Base-by-base conservation (phyloP, 2,113 vertebrate species). In the Alethe castanea region DNA sequence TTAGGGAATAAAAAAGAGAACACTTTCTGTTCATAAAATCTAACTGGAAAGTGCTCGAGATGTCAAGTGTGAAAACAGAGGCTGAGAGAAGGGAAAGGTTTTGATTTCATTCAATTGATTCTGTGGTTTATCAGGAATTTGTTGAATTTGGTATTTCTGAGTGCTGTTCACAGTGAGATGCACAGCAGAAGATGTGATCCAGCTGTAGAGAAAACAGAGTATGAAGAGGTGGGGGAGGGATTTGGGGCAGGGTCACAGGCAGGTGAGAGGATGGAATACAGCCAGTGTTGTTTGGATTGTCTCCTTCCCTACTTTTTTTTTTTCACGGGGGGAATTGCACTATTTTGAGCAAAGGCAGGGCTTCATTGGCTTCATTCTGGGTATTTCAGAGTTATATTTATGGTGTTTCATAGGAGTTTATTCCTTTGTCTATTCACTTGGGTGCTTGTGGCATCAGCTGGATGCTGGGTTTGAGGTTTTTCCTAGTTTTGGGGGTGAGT, bases 401-500 rank as follows among this genome's bases (percentile, higher is more conserved):
- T 9, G 59, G 5, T 0, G 0, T 31, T 81, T 54, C 24, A 11
- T 2, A 8, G 56, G 36, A 42, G 11, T 17, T 54, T 5, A 11
- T 26, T 62, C 13, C 22, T n/a, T 33, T 25, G 1, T 20, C 3
- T 12, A 0, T 54, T 18, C 19, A 6, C 60, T 5, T 11, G 15
- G 28, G 38, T n/a, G 61, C 52, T 60, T n/a, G 33, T 38, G 38
- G 47, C 35, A 16, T 23, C 71, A 20, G 12, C 11, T 36, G 1
- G 5, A 3, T 2, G 9, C 56, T 25, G 61, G 19, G 10, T 59
- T 73, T 60, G 44, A 6, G 6, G 19, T 35, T n/a, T 52, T 57
- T 18, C 8, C 0, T 25, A 0, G 10, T 50, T 62, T 31, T 0
- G 4, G 5, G 9, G 4, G 18, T 12, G 18, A 23, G 10, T 29